phyloP scores from a whole-genome alignment of 2,797 vertebrate genomes.

The Phrynocephalus vlangalii region DNA sequence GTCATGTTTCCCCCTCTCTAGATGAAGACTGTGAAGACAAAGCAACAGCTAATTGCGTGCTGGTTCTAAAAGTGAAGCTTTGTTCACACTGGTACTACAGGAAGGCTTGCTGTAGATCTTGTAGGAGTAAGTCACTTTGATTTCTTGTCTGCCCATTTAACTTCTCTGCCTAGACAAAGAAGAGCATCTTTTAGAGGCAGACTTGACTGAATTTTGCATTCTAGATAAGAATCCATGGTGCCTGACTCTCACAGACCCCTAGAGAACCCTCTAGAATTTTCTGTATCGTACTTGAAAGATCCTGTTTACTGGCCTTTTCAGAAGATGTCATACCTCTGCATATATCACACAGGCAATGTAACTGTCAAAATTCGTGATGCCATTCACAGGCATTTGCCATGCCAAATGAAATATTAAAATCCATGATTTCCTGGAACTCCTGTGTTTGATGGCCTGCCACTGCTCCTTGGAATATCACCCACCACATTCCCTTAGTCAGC shows the following conservation, averaged over 20 bases:
- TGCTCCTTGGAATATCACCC: too few relatives aligned
- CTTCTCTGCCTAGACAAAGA: constrained; percentile 32
- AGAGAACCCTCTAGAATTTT: neutral
- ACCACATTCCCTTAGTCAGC: neutral
- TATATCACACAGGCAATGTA: constrained; percentile 19
- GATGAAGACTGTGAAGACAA: constrained; percentile 86
- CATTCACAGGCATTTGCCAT: neutral
- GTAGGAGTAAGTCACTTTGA: constrained; percentile 78
- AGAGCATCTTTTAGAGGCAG: neutral
- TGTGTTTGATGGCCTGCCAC: neutral
- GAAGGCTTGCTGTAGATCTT: constrained; percentile 87
- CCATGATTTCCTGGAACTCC: neutral
- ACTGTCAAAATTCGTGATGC: neutral
- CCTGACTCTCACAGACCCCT: neutral
- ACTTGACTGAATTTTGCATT: constrained; percentile 49
- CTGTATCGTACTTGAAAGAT: neutral
- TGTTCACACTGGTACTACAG: constrained; percentile 90
- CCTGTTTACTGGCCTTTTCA: neutral
- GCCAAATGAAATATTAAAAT: neutral
- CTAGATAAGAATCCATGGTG: neutral
- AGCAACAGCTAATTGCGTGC: constrained; percentile 81
- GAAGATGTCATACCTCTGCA: neutral
- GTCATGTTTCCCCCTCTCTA: constrained; percentile 48
- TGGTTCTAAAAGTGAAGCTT: constrained; percentile 88
- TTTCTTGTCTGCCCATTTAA: fast-evolving